Percentiles rank a stretch among this genome's conserved stretches.
phyloP scores from a whole-genome alignment of 30 jellyfish, hydroid and myxozoan species.

The Pelagia noctiluca region DNA sequence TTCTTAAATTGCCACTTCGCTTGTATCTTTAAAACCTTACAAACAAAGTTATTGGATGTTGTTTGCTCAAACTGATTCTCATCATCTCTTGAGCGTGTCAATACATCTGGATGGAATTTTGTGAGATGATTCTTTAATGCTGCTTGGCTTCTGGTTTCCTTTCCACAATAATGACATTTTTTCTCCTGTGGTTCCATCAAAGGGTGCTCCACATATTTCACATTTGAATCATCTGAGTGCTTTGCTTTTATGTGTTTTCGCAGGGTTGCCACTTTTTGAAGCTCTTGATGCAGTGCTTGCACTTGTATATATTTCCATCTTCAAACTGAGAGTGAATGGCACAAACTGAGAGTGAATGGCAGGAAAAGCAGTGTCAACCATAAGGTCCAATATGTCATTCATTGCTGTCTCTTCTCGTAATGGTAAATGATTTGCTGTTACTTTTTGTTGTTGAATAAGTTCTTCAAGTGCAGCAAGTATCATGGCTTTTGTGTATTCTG shows the following conservation, averaged over 20 bases:
- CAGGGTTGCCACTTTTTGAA: constrained; percentile 19
- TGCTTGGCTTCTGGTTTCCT: constrained; percentile 23
- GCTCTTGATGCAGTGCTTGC: constrained; percentile 23
- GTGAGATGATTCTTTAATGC: constrained; percentile 14
- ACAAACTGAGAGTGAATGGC: constrained; percentile 18
- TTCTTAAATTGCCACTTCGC: constrained; percentile 42
- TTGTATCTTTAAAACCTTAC: constrained; percentile 30
- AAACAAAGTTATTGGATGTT: constrained; percentile 23
- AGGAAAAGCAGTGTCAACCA: constrained; percentile 14
- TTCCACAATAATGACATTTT: constrained; percentile 21
- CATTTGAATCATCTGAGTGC: constrained; percentile 31
- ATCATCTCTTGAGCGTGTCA: constrained; percentile 18
- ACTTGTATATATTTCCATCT: constrained; percentile 4
- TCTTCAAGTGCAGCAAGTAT: constrained; percentile 23
- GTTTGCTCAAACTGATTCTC: constrained; percentile 7
- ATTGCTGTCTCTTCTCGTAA: constrained; percentile 20
- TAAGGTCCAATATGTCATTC: constrained; percentile 24
- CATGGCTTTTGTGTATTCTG: constrained; percentile 29
- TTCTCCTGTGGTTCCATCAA: constrained; percentile 25
- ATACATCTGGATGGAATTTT: constrained; percentile 19
- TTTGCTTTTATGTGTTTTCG: constrained; percentile 1
- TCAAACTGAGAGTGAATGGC: constrained; percentile 23
- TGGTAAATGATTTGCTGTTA: constrained; percentile 19
- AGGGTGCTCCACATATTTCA: constrained; percentile 23
- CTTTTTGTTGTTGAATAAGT: constrained; percentile 19